These are phyloP conservation scores for Disparrhopalites patrizii DNA, from an alignment of 2,888 invertebrate genomes.

Conservation along the genomic window DNA sequence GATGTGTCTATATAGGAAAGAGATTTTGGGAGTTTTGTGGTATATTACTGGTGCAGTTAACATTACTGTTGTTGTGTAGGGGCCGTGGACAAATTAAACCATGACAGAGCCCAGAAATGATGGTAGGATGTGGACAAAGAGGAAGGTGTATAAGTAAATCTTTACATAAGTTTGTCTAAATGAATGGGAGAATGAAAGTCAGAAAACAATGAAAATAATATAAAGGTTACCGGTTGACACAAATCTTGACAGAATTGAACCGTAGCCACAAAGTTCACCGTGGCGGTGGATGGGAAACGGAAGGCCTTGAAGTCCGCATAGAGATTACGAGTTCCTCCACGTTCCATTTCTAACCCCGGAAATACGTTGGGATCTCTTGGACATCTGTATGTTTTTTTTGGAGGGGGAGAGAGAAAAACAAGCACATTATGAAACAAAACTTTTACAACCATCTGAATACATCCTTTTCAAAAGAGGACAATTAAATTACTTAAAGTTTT, in stretches of 20 bases:
- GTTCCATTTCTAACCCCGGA: slow-evolving; percentile 52
- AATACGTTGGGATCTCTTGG: slow-evolving; percentile 54
- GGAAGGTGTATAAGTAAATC: slow-evolving; percentile 21
- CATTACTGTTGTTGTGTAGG: no score
- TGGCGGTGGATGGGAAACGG: slow-evolving; percentile 54
- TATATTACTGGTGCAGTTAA: no score
- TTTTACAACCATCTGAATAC: neutral
- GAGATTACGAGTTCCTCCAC: slow-evolving; percentile 51
- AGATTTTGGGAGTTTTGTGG: no score
- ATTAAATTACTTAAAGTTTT: no score
- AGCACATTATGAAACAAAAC: neutral
- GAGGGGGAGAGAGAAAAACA: neutral
- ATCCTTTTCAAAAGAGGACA: neutral
- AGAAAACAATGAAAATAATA: neutral
- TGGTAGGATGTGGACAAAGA: neutral
- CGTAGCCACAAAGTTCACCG: slow-evolving; percentile 55
- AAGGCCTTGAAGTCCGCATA: slow-evolving; percentile 54
- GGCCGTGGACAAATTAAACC: neutral
- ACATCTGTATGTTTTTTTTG: slow-evolving; percentile 51
- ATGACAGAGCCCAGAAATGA: neutral
- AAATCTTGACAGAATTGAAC: slow-evolving; percentile 54
- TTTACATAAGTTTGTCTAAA: neutral
- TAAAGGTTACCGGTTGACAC: slow-evolving; percentile 52
- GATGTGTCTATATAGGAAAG: no score
- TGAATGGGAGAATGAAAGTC: no score